Base-by-base conservation (phyloP, 2,888 invertebrate species). In the Cinara cedri region DNA sequence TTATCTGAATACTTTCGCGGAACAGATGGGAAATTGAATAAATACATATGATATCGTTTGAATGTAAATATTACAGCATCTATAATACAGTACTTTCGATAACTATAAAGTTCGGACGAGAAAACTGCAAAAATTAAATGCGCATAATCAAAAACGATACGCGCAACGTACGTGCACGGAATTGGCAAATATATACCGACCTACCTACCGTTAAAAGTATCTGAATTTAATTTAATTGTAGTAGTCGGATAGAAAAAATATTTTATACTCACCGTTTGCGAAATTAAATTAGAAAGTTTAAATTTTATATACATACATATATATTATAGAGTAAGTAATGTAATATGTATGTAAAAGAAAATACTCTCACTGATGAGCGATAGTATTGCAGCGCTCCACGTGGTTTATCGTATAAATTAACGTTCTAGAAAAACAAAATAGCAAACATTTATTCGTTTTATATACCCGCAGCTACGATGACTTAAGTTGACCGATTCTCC, bases 101-200 rank as follows among this genome's bases (percentile, higher is more conserved):
- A 49, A n/a, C n/a, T n/a, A 26, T 26, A 62, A 49, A 49, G 16
- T 34, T 0, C 1, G 8, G 14, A 70, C 19, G 19, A 54, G 68
- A 51, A 34, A 70, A 70, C 6, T 34, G 34, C 3, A 70, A 34
- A 70, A 70, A 70, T 70, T 34, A 51, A 70, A 70, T 54, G 19
- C 51, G 26, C 68, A 70, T 34, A 70, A 70, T 70, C 26, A 54
- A 34, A 51, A 19, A 51, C 19, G 26, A 13, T 54, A 34, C 68
- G 66, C 46, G 34, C 34, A 9, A 26, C 14, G 51, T 54, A 34
- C 68, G 66, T 46, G 34, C 34, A 9, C 51, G 19, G 51, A 54
- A 70, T 54, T 14, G 51, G 34, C 34, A 70, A 70, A 70, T 70
- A 19, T 14, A 34, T 34, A 6, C 6, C 3, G 3, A 34, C 34